These are phyloP conservation scores for Idris sp. DNA, from an alignment of 1,140 invertebrate species.

Conservation along the genomic window DNA sequence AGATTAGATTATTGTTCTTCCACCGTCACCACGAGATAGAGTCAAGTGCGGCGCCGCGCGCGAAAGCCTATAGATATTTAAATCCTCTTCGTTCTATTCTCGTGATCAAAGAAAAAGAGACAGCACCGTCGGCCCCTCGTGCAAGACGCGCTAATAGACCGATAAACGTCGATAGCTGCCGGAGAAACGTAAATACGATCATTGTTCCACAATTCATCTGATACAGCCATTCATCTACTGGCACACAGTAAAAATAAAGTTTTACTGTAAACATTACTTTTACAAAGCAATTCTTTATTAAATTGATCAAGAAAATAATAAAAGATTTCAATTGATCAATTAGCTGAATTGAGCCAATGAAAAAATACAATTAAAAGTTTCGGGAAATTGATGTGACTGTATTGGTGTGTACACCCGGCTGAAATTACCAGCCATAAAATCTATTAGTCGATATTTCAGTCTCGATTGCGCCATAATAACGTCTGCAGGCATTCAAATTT, in stretches of 20 bases:
- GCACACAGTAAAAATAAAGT: no score
- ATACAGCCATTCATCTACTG: neutral
- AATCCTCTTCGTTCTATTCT: conserved; percentile 67
- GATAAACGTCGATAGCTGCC: conserved; percentile 35
- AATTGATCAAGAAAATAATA: no score
- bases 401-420: conserved; percentile 1
- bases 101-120: conserved; percentile 61
- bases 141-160: conserved; percentile 36
- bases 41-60: conserved; percentile 61
- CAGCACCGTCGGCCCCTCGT: conserved; percentile 30
- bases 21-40: conserved; percentile 49
- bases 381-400: conserved; percentile 17
- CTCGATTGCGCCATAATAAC: conserved; percentile 51
- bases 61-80: conserved; percentile 63
- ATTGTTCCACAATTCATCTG: conserved; percentile 18
- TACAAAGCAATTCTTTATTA: no score
- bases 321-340: no score
- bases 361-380: conserved; percentile 30
- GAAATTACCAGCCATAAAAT: conserved; percentile 48
- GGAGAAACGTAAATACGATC: conserved; percentile 45
- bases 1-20: conserved; percentile 66
- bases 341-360: no score
- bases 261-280: no score
- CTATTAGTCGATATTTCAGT: no score
- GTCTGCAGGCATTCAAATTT: conserved; percentile 46